Conservation (phyloP, 2,113 vertebrate genomes). For the Anas platyrhynchos region DNA sequence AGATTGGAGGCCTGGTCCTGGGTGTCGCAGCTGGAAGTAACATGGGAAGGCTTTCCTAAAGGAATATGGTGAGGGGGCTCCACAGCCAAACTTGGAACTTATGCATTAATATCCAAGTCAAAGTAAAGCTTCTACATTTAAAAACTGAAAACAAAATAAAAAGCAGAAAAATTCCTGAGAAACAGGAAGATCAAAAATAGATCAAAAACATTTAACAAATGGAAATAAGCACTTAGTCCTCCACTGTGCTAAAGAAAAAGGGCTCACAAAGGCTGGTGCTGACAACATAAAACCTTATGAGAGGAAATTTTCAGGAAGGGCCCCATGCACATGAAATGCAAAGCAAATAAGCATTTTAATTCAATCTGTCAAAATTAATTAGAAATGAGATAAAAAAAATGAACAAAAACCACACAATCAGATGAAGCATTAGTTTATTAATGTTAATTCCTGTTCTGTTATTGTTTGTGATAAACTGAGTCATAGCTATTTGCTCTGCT, state of each 20-base stretch:
- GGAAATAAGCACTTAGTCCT: background rate
- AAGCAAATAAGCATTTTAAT: conserved; percentile 52
- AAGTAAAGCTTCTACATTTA: background rate
- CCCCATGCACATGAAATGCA: background rate
- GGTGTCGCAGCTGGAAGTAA: conserved; percentile 33
- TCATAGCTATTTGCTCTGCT: conserved; percentile 33
- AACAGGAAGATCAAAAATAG: background rate
- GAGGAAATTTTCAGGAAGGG: background rate
- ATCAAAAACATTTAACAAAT: background rate
- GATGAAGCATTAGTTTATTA: conserved; percentile 42
- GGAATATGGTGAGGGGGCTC: background rate
- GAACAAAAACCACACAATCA: background rate
- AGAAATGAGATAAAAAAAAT: conserved; percentile 6
- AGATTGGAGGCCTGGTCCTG: conserved; percentile 12
- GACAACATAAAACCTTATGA: fast-evolving
- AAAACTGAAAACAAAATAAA: background rate
- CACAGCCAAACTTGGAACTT: background rate
- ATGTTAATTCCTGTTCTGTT: conserved; percentile 21
- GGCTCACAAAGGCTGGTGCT: background rate
- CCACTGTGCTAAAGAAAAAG: background rate
- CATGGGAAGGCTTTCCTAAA: conserved; percentile 3
- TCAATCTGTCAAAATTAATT: conserved; percentile 49
- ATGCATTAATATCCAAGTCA: background rate
- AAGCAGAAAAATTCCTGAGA: background rate
- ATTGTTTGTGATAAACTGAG: conserved; percentile 40